Evolutionary conservation across 2,113 vertebrate genomes (phyloP).

Genomic region (Bostrychus sinensis): DNA sequence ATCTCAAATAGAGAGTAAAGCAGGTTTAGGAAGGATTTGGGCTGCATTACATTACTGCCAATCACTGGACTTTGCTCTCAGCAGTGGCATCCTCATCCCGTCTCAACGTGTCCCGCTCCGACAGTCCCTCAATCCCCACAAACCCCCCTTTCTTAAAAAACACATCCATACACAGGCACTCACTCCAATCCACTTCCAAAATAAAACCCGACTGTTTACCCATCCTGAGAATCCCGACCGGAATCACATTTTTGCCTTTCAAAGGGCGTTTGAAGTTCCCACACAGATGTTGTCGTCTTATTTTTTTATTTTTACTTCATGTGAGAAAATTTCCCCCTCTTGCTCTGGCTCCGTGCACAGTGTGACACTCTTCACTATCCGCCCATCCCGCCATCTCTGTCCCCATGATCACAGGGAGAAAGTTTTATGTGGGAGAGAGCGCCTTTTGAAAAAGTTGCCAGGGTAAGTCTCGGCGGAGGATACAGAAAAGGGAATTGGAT

Average conservation of each 20-base stretch:
- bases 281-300: slow-evolving; percentile 68
- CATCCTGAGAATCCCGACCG: slow-evolving; percentile 65
- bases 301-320: slow-evolving; percentile 50
- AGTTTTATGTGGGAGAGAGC: slow-evolving; percentile 50
- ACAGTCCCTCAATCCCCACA: slow-evolving; percentile 41
- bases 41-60: slow-evolving; percentile 39
- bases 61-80: slow-evolving; percentile 43
- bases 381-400: slow-evolving; percentile 43
- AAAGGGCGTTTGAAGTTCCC: slow-evolving; percentile 72
- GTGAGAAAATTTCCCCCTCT: slow-evolving; percentile 36
- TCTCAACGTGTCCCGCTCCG: slow-evolving; percentile 27
- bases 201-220: slow-evolving; percentile 69
- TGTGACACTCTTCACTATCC: slow-evolving; percentile 47
- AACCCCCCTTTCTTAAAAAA: slow-evolving; percentile 34
- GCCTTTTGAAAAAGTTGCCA: slow-evolving; percentile 55
- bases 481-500: slow-evolving; percentile 35
- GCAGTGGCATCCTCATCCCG: slow-evolving; percentile 17
- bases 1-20: slow-evolving; percentile 4
- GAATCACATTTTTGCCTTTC: slow-evolving; percentile 70
- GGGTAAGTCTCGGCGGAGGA: slow-evolving; percentile 23
- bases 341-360: slow-evolving; percentile 54
- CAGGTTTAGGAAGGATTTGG: slow-evolving; percentile 36
- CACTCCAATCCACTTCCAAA: slow-evolving; percentile 47
- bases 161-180: slow-evolving; percentile 23
- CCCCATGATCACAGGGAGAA: slow-evolving; percentile 60